Conservation (phyloP, 1,140 invertebrate species). For the Tribolium castaneum region DNA sequence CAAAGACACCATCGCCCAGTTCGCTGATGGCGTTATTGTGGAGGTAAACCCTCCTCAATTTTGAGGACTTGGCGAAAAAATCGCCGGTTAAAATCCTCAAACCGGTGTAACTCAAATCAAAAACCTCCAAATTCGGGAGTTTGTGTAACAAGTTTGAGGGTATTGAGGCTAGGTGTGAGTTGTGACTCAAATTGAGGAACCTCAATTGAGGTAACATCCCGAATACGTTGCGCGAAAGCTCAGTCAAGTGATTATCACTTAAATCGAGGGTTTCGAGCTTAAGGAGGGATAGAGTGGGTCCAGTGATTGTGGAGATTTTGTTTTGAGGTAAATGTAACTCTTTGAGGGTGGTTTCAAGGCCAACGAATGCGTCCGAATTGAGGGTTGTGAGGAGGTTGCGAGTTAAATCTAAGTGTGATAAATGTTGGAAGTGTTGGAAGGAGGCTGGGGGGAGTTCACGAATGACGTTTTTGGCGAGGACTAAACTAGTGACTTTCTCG, state of each 20-base stretch:
- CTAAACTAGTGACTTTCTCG: conserved; percentile 71
- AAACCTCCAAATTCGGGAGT: conserved; percentile 69
- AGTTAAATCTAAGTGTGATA: conserved; percentile 80
- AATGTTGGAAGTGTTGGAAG: conserved; percentile 81
- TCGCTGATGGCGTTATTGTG: conserved; percentile 76
- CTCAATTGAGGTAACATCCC: conserved; percentile 74
- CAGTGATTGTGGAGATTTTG: conserved; percentile 73
- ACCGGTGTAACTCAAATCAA: conserved; percentile 81
- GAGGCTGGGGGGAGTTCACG: conserved; percentile 83
- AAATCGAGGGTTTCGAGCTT: conserved; percentile 79
- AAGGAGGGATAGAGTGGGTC: conserved; percentile 73
- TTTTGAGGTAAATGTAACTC: conserved; percentile 83
- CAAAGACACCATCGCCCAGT: conserved; percentile 77
- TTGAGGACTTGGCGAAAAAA: conserved; percentile 74
- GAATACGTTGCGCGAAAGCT: conserved; percentile 76
- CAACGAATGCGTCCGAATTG: conserved; percentile 78
- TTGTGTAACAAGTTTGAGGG: conserved; percentile 71
- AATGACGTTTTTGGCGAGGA: conserved; percentile 85
- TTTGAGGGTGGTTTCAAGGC: conserved; percentile 78
- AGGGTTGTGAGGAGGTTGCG: conserved; percentile 81
- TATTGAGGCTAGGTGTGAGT: conserved; percentile 74
- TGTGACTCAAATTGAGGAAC: conserved; percentile 83
- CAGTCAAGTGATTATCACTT: conserved; percentile 81
- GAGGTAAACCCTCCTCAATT: conserved; percentile 74
- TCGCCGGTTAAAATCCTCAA: conserved; percentile 78